These are phyloP conservation scores for Papilio elwesi DNA, from an alignment of 2,888 invertebrate genomes.

Conservation along the genomic window DNA sequence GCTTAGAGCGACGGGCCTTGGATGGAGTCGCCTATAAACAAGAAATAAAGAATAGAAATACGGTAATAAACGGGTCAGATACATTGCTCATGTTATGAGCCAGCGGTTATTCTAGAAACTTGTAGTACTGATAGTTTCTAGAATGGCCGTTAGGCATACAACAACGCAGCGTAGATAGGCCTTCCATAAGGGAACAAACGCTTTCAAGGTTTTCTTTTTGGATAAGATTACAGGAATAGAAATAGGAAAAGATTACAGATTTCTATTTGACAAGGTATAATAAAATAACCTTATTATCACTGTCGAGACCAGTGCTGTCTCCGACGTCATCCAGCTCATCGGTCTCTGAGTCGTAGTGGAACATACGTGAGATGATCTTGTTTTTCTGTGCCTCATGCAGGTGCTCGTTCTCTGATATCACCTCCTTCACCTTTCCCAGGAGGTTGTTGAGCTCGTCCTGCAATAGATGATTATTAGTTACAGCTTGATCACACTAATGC, in stretches of 20 bases:
- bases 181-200: too few species aligned
- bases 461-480: background rate
- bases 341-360: conserved; percentile 82
- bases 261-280: too few species aligned
- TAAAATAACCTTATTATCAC: conserved; percentile 71
- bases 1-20: conserved; percentile 65
- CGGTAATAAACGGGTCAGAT: background rate
- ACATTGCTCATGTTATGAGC: too few species aligned
- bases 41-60: conserved; percentile 28
- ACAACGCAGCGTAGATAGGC: too few species aligned
- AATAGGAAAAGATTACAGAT: too few species aligned
- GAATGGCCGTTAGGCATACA: too few species aligned
- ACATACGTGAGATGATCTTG: conserved; percentile 86
- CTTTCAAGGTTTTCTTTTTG: too few species aligned
- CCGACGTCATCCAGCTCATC: conserved; percentile 76
- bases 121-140: too few species aligned
- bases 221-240: too few species aligned
- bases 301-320: conserved; percentile 77
- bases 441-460: conserved; percentile 90
- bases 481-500: too few species aligned
- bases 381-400: conserved; percentile 91
- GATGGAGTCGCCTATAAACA: conserved; percentile 62
- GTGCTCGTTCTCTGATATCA: conserved; percentile 92
- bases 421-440: conserved; percentile 92
- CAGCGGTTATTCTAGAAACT: too few species aligned